These are phyloP conservation scores for Pentamera pediparva DNA, from an alignment of 53 echinoderm and acorn worm species.

Conservation along the genomic window DNA sequence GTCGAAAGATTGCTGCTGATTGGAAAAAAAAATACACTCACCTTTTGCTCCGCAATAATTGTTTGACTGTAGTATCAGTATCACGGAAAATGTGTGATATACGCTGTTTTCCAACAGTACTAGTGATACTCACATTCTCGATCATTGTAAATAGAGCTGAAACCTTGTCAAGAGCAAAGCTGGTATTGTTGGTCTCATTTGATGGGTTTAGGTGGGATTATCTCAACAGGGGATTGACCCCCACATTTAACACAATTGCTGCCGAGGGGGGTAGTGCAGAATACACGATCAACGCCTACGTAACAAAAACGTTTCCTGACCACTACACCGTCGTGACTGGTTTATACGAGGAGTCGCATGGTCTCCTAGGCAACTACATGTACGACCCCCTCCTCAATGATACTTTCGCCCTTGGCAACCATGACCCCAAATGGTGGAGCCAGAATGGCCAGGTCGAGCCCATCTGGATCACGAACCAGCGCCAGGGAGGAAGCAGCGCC, in stretches of 20 bases:
- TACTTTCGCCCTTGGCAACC: constrained; percentile 14
- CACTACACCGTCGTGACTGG: constrained; percentile 82
- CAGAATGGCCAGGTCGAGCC: constrained; percentile 60
- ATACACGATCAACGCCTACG: constrained; percentile 55
- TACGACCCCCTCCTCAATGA: constrained; percentile 64
- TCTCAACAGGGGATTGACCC: constrained; percentile 57
- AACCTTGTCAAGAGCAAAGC: too few species aligned
- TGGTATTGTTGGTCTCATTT: constrained; percentile 77
- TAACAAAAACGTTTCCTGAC: constrained; percentile 84
- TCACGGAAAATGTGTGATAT: too few species aligned
- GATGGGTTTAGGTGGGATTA: constrained; percentile 97
- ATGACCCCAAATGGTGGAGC: constrained; percentile 68
- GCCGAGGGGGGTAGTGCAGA: constrained; percentile 57
- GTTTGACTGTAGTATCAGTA: too few species aligned
- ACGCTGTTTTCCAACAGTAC: too few species aligned
- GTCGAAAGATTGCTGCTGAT: too few species aligned
- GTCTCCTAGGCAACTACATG: constrained; percentile 72
- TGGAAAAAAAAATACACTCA: too few species aligned
- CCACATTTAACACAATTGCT: constrained; percentile 62
- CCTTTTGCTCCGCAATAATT: too few species aligned
- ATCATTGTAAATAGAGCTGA: too few species aligned
- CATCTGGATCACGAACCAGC: constrained; percentile 84
- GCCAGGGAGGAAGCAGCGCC: constrained; percentile 61
- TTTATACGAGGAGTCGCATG: constrained; percentile 81
- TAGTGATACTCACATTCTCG: too few species aligned